Evolutionary conservation across 2,888 invertebrate genomes (phyloP).

Genomic region (Melanotus villosus): DNA sequence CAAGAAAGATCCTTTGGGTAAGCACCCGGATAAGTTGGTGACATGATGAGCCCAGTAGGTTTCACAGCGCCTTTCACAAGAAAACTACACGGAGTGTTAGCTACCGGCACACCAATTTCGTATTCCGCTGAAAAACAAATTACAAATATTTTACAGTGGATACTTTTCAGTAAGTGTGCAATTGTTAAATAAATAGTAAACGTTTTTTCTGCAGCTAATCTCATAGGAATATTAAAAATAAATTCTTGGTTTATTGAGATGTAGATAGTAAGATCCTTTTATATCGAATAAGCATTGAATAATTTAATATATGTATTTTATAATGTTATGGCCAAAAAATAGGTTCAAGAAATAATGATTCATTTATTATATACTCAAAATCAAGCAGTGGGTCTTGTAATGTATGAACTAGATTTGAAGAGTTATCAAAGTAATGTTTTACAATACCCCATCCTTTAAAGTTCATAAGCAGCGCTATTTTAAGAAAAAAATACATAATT

Average conservation of each 20-base stretch:
- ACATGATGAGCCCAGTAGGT: slow-evolving; percentile 89
- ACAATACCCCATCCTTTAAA: too few relatives aligned
- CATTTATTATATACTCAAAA: too few relatives aligned
- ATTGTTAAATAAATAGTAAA: slow-evolving; percentile 5
- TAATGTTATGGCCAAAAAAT: too few relatives aligned
- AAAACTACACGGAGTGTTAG: slow-evolving; percentile 90
- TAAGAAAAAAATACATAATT: too few relatives aligned
- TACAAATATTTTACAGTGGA: not conserved
- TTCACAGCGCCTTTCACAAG: slow-evolving; percentile 81
- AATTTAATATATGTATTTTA: too few relatives aligned
- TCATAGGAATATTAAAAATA: not conserved
- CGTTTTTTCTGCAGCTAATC: not conserved
- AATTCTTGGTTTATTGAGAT: not conserved
- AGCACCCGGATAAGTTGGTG: slow-evolving; percentile 98
- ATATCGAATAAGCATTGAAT: too few relatives aligned
- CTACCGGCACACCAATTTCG: slow-evolving; percentile 91
- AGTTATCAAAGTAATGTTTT: too few relatives aligned
- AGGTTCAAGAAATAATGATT: too few relatives aligned
- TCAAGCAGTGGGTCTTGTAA: too few relatives aligned
- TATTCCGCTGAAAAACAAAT: slow-evolving; percentile 80
- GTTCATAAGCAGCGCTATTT: too few relatives aligned
- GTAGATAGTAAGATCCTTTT: not conserved
- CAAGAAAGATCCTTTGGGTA: slow-evolving; percentile 97
- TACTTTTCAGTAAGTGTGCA: not conserved
- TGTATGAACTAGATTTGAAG: too few relatives aligned